Evolutionary conservation across 2,113 vertebrate genomes (phyloP).

Genomic region (Papio anubis): DNA sequence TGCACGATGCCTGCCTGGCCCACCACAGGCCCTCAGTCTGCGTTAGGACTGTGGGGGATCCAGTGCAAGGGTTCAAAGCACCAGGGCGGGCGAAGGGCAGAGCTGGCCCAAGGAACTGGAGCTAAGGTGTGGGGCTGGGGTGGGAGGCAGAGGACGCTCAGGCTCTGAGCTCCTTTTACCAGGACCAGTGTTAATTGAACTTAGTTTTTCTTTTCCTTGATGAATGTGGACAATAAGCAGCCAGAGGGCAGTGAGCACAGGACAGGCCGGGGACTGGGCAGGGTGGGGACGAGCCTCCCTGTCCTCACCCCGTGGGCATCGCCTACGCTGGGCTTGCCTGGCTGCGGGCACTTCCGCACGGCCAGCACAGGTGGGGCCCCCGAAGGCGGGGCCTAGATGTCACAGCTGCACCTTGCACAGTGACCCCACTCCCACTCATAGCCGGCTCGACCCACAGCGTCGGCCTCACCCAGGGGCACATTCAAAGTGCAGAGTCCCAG

Average conservation of each 20-base stretch:
- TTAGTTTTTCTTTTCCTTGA: background rate
- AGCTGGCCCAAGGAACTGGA: background rate
- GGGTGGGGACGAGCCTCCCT: background rate
- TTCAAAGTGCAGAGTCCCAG: too few species aligned
- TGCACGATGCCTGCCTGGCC: background rate
- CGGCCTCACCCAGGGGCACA: accelerated
- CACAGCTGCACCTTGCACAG: background rate
- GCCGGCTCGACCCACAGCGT: background rate
- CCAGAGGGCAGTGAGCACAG: background rate
- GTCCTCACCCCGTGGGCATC: background rate
- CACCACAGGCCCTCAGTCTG: background rate
- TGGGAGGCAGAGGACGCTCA: background rate
- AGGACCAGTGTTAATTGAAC: background rate
- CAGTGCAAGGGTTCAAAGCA: background rate
- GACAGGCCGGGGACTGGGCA: background rate
- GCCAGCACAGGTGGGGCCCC: background rate
- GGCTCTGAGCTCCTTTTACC: accelerated
- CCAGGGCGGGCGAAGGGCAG: background rate
- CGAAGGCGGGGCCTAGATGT: too few species aligned
- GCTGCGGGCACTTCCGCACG: background rate
- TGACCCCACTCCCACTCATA: background rate
- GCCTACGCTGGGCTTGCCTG: background rate
- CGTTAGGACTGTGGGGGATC: background rate
- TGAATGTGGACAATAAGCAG: background rate
- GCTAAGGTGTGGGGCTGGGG: background rate